Evolutionary conservation across 2,113 vertebrate genomes (phyloP).

Genomic region (Spermophilus dauricus): DNA sequence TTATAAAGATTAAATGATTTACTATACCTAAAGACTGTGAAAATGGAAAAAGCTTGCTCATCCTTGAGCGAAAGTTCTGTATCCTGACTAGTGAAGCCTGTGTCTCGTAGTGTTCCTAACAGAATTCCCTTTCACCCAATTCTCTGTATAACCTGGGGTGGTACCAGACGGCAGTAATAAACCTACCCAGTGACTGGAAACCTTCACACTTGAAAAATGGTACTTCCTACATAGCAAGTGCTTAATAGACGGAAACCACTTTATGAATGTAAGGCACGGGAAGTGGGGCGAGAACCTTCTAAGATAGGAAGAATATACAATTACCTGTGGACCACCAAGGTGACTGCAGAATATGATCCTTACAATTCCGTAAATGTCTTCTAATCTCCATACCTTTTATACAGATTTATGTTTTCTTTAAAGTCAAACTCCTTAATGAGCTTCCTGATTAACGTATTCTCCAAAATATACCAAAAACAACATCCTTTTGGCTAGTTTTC

Average conservation of each 20-base stretch:
- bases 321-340: neutral
- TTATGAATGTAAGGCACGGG: neutral
- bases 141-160: neutral
- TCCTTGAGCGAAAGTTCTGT: neutral
- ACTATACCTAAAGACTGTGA: neutral
- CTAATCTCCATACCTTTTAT: neutral
- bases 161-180: neutral
- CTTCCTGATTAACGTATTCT: neutral
- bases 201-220: neutral
- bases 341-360: neutral
- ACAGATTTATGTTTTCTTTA: slow-evolving; percentile 3
- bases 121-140: neutral
- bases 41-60: neutral
- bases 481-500: neutral
- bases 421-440: neutral
- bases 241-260: neutral
- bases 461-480: neutral
- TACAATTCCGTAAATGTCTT: neutral
- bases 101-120: neutral
- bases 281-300: neutral
- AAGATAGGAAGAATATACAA: neutral
- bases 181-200: neutral
- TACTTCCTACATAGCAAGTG: neutral
- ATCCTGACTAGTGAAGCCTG: neutral
- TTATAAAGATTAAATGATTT: neutral